Evolutionary conservation across 2,113 vertebrate genomes (phyloP).

Genomic region (Hyperopisus bebe): DNA sequence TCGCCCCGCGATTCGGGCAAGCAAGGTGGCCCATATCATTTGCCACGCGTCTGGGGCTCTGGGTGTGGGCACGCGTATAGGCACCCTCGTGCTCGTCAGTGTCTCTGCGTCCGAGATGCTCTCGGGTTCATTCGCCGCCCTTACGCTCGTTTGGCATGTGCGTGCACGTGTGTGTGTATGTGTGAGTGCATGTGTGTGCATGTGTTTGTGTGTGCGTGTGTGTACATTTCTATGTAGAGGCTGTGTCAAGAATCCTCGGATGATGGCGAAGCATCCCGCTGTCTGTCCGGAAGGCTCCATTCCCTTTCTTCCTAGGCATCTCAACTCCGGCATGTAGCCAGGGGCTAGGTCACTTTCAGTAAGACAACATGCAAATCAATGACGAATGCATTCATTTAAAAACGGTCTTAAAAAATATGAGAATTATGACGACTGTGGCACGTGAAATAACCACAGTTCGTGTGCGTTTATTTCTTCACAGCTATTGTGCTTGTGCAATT

Average conservation of each 20-base stretch:
- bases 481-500: slow-evolving; percentile 56
- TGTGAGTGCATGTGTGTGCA: not conserved
- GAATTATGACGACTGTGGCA: slow-evolving; percentile 44
- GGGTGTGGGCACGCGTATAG: not conserved
- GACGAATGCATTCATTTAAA: not conserved
- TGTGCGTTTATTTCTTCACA: slow-evolving; percentile 59
- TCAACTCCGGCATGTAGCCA: slow-evolving; percentile 80
- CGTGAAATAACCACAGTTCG: slow-evolving; percentile 59
- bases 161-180: not conserved
- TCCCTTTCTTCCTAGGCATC: slow-evolving; percentile 84
- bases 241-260: not conserved
- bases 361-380: slow-evolving; percentile 61
- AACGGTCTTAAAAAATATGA: not conserved
- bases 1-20: not conserved
- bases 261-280: not conserved
- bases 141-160: not conserved
- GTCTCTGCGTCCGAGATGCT: too few species aligned
- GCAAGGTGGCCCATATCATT: not conserved
- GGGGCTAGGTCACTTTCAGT: slow-evolving; percentile 93
- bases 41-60: not conserved
- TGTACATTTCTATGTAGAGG: not conserved
- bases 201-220: not conserved
- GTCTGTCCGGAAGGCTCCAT: slow-evolving; percentile 72
- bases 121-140: not conserved
- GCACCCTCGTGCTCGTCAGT: not conserved